Evolutionary conservation across 2,888 invertebrate genomes (phyloP).

Genomic region (Eupithecia exiguata): DNA sequence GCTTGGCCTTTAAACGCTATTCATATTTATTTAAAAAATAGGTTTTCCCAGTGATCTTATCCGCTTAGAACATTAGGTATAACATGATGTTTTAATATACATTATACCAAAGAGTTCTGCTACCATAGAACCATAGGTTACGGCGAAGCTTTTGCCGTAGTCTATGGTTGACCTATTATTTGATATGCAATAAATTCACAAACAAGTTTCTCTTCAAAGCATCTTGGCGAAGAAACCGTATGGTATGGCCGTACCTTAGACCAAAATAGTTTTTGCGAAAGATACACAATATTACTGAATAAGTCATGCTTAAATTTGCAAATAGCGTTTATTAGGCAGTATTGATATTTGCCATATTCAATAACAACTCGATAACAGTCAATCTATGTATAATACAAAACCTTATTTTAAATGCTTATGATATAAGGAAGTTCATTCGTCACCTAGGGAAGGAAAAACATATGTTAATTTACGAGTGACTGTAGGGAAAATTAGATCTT

Average conservation of each 20-base stretch:
- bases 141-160: neutral
- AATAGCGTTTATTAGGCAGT: neutral
- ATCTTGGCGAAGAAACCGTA: neutral
- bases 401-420: slow-evolving; percentile 25
- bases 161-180: slow-evolving; percentile 1
- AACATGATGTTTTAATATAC: neutral
- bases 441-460: neutral
- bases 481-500: neutral
- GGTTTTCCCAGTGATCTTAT: neutral
- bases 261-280: neutral
- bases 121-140: neutral
- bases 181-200: neutral
- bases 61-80: neutral
- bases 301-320: neutral
- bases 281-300: neutral
- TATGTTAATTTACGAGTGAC: neutral
- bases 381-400: slow-evolving; percentile 31
- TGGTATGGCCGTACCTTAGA: neutral
- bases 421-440: slow-evolving; percentile 13
- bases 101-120: neutral
- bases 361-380: slow-evolving; percentile 25
- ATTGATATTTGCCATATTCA: slow-evolving; percentile 28
- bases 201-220: neutral
- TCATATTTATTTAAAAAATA: neutral
- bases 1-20: slow-evolving; percentile 18